Percentiles rank a stretch among this genome's conserved stretches.
phyloP scores from a whole-genome alignment of 2,888 invertebrate genomes.

The Heterodera filipjevi region DNA sequence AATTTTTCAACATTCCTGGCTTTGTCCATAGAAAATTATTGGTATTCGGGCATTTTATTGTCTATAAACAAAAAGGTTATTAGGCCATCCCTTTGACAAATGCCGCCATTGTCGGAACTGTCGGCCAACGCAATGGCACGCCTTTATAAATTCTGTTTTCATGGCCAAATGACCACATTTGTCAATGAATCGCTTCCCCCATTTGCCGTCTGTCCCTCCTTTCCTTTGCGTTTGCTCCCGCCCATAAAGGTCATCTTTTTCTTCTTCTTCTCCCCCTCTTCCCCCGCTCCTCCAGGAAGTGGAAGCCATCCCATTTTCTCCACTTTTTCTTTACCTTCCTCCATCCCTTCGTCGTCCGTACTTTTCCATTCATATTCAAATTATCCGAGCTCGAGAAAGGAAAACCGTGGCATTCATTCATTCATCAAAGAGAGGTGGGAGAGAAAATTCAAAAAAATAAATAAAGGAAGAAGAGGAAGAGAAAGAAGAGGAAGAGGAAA shows the following conservation, averaged over 20 bases:
- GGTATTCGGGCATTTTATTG: too few species aligned
- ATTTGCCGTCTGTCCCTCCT: background rate
- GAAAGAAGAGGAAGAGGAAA: background rate
- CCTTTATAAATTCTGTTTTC: too few species aligned
- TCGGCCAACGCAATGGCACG: too few species aligned
- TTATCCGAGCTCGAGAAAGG: constrained; percentile 1
- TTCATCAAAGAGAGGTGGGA: background rate
- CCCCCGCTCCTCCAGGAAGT: background rate
- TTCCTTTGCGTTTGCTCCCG: background rate
- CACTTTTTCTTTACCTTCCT: background rate
- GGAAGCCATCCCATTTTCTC: too few species aligned
- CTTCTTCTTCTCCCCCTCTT: background rate
- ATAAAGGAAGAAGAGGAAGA: background rate
- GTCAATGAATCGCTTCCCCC: too few species aligned
- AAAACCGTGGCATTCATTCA: constrained; percentile 5
- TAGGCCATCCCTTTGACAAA: background rate
- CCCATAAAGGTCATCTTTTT: background rate
- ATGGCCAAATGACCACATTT: too few species aligned
- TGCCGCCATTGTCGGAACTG: too few species aligned
- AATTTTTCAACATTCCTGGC: too few species aligned
- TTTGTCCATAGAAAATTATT: too few species aligned
- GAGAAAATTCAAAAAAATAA: background rate
- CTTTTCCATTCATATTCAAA: constrained; percentile 17
- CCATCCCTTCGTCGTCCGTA: background rate
- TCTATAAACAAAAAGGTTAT: background rate